These are phyloP conservation scores for Calameuta filiformis DNA, from an alignment of 2,888 invertebrate genomes.

Conservation along the genomic window DNA sequence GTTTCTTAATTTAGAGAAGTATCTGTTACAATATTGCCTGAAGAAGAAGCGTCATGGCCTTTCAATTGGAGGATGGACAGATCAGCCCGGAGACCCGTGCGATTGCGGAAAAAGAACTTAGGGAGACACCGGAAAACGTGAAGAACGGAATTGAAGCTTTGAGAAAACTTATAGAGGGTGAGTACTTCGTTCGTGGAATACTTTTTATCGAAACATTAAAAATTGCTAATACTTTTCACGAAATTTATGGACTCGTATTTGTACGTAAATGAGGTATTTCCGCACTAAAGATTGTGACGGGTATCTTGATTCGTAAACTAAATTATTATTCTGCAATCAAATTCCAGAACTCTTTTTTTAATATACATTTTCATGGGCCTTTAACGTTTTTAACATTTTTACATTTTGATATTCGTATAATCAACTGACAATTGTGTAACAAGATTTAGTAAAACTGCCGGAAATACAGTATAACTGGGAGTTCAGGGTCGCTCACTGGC, in stretches of 20 bases:
- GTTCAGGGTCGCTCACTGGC: slow-evolving; percentile 23
- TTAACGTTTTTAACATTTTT: neutral
- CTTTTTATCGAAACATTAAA: neutral
- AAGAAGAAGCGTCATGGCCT: slow-evolving; percentile 39
- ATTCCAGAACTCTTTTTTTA: neutral
- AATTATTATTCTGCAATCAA: neutral
- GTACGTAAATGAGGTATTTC: neutral
- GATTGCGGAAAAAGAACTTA: slow-evolving; percentile 61
- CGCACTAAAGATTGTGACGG: no score
- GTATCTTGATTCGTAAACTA: neutral
- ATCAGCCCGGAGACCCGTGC: slow-evolving; percentile 48
- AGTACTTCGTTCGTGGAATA: slow-evolving; percentile 22
- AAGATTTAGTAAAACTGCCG: neutral
- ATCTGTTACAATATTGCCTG: neutral
- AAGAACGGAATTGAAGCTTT: slow-evolving; percentile 58
- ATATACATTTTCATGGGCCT: neutral
- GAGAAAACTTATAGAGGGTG: slow-evolving; percentile 61
- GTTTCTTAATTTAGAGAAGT: neutral
- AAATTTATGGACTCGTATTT: neutral
- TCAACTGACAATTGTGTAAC: neutral
- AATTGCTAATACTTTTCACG: neutral
- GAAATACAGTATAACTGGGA: neutral
- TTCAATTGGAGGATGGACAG: slow-evolving; percentile 37
- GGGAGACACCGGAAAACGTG: slow-evolving; percentile 65
- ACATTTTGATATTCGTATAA: neutral